phyloP scores from a whole-genome alignment of 2,797 vertebrate genomes.

The Oreochromis mossambicus region DNA sequence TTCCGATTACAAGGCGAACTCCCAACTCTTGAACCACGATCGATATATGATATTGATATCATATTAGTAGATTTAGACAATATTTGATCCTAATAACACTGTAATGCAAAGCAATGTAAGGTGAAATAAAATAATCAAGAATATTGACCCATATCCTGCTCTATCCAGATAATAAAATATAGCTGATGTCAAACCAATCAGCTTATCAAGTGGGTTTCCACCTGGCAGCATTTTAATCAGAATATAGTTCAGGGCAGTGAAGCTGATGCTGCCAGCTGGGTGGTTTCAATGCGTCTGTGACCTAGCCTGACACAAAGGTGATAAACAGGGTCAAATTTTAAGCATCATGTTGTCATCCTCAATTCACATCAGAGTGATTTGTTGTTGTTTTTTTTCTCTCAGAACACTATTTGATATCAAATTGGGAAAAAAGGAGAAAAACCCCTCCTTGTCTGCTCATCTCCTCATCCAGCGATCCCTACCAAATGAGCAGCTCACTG shows the following conservation, averaged over 20 bases:
- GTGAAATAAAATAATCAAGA: not conserved
- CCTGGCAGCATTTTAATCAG: slow-evolving; percentile 13
- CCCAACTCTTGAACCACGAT: too few relatives aligned
- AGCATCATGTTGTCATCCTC: not conserved
- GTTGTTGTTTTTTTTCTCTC: not conserved
- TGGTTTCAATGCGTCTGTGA: not conserved
- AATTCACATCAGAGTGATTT: not conserved
- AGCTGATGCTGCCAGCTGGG: slow-evolving; percentile 12
- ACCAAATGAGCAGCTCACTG: slow-evolving; percentile 68
- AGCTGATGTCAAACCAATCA: slow-evolving; percentile 2
- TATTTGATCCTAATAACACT: not conserved
- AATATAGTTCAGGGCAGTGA: not conserved
- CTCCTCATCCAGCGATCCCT: slow-evolving; percentile 32
- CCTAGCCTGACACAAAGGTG: not conserved
- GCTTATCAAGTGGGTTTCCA: not conserved
- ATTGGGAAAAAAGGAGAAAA: not conserved
- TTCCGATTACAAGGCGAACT: too few relatives aligned
- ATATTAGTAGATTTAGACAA: not conserved
- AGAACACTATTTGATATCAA: not conserved
- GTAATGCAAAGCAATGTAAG: not conserved
- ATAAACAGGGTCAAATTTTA: slow-evolving; percentile 12
- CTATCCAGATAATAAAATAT: not conserved
- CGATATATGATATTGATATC: not conserved
- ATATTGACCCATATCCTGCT: not conserved
- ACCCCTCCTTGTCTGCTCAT: slow-evolving; percentile 22